Base-by-base conservation (phyloP, 2,888 invertebrate species). In the Diarsia mendica region DNA sequence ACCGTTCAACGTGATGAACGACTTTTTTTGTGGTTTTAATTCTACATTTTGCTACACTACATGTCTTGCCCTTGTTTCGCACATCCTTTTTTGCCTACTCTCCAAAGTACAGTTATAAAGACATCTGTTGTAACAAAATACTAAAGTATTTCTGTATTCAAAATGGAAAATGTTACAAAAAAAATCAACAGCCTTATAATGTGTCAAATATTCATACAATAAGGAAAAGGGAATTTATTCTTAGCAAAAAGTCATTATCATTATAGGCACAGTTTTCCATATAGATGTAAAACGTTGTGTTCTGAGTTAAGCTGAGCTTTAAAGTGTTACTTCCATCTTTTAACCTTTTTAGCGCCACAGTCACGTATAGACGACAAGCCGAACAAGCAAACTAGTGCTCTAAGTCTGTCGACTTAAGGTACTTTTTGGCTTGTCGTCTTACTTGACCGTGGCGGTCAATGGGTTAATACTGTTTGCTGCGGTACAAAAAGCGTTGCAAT, bases 1-100 rank as follows among this genome's bases (percentile, higher is more conserved):
- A 60, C 49, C 33, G 60, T 44, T 79, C 69, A 49, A 70, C 15
- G 5, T 15, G 1, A 69, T 53, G 18, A 20, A 65, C 2, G 13
- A 49, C 53, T 44, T 65, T 9, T 9, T 53, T 51, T 33, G 46
- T 67, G 51, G 55, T 75, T 51, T 58, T 5, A n/a, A 20, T 64
- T 49, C 55, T 51, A 67, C 49, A 81, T 58, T 63, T 58, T 15
- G 63, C 63, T 75, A 48, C 20, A 67, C 46, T 75, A 67, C 58
- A 23, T 39, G 33, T 23, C 15, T 79, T 75, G 55, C 0, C 39
- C 39, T n/a, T 4, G 1, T 13, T 28, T 28, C 11, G n/a, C 67
- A 64, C n/a, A 13, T 11, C 15, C 3, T 18, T 9, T 51, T 46
- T 65, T 60, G 46, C 0, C 33, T 15, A 39, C 1, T 8, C 13